Conservation (phyloP, 2,113 vertebrate species). For the Hippocampus abdominalis region DNA sequence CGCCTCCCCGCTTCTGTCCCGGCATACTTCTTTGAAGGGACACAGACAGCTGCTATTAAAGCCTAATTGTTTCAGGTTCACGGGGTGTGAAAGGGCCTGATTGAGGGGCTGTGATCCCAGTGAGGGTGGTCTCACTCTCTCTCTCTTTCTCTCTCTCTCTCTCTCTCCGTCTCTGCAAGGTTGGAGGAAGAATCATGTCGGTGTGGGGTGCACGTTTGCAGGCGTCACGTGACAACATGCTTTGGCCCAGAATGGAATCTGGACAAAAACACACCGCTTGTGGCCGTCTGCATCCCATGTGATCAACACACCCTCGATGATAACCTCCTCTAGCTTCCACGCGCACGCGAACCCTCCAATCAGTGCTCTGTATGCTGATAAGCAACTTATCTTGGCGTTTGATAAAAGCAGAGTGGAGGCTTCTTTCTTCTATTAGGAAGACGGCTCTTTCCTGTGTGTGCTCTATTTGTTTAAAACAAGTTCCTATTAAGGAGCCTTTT, state of each 20-base stretch:
- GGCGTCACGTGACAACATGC: slow-evolving; percentile 70
- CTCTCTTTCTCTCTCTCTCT: slow-evolving; percentile 32
- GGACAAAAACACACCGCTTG: slow-evolving; percentile 73
- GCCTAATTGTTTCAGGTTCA: slow-evolving; percentile 90
- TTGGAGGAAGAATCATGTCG: slow-evolving; percentile 36
- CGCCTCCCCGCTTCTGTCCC: slow-evolving; percentile 29
- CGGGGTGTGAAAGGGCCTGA: slow-evolving; percentile 83
- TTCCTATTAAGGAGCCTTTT: slow-evolving; percentile 69
- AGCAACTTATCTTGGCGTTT: slow-evolving; percentile 38
- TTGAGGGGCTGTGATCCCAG: slow-evolving; percentile 79
- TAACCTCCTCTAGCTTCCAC: not conserved
- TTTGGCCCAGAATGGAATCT: slow-evolving; percentile 75
- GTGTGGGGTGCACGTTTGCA: slow-evolving; percentile 16
- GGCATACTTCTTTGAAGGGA: slow-evolving; percentile 8
- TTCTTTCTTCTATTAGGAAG: slow-evolving; percentile 29
- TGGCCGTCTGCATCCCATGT: slow-evolving; percentile 64
- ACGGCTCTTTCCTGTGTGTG: slow-evolving; percentile 58
- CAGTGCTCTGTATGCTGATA: slow-evolving; percentile 27
- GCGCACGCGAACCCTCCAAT: not conserved
- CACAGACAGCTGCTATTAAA: slow-evolving; percentile 84
- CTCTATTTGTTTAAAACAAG: slow-evolving; percentile 65
- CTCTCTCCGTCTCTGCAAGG: slow-evolving; percentile 41
- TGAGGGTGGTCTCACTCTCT: slow-evolving; percentile 75
- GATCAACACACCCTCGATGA: slow-evolving; percentile 3
- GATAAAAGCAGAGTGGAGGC: slow-evolving; percentile 34